Conservation (phyloP, 2,888 invertebrate species). For the Itoplectis maculator region DNA sequence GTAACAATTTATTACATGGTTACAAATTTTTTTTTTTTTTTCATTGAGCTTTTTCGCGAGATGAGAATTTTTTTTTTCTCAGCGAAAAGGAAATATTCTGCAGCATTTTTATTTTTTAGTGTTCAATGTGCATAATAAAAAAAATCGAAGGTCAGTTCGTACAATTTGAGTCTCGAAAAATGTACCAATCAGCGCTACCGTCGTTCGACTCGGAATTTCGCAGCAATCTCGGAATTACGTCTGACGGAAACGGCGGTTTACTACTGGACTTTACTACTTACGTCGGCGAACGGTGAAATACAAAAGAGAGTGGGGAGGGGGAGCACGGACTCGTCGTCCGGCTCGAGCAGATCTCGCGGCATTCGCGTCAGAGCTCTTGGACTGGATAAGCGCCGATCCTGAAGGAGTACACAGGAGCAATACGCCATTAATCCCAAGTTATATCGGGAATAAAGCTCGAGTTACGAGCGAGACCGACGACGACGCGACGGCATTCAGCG, state of each 20-base stretch:
- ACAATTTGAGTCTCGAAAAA: not conserved
- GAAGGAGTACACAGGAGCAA: slow-evolving; percentile 75
- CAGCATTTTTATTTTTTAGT: no score
- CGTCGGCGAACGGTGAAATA: slow-evolving; percentile 46
- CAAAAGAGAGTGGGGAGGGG: slow-evolving; percentile 21
- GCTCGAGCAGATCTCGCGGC: slow-evolving; percentile 17
- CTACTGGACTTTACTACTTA: slow-evolving; percentile 57
- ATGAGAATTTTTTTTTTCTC: no score
- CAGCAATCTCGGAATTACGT: slow-evolving; percentile 12
- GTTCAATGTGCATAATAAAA: no score
- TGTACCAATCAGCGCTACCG: slow-evolving; percentile 9
- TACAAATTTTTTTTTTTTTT: no score
- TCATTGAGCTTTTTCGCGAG: no score
- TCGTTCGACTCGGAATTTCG: slow-evolving; percentile 6
- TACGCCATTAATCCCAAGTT: slow-evolving; percentile 79
- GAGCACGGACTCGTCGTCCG: slow-evolving; percentile 1
- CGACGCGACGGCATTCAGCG: slow-evolving; percentile 52
- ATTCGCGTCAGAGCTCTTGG: slow-evolving; percentile 46
- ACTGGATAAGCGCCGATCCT: slow-evolving; percentile 60
- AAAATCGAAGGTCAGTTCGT: not conserved
- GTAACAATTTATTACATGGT: no score
- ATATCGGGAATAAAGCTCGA: slow-evolving; percentile 79
- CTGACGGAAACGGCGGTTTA: slow-evolving; percentile 56
- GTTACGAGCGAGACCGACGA: slow-evolving; percentile 74
- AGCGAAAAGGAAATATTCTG: no score